These are phyloP conservation scores for Eulemur albifrons DNA, from an alignment of 2,797 vertebrate genomes.

Conservation along the genomic window DNA sequence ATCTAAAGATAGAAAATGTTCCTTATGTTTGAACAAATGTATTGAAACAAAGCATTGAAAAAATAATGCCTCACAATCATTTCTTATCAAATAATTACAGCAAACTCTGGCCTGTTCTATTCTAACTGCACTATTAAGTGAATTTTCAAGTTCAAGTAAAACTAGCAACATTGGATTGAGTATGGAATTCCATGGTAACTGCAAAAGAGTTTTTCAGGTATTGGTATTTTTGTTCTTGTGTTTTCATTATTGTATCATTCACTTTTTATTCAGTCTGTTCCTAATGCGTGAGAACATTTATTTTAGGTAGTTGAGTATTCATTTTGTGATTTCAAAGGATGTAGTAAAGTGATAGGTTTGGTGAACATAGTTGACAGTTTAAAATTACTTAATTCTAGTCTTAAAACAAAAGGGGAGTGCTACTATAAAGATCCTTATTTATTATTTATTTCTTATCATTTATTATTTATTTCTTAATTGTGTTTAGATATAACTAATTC, in stretches of 20 bases:
- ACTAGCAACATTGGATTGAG: conserved; percentile 99
- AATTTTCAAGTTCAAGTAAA: conserved; percentile 99
- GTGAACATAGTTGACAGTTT: neutral
- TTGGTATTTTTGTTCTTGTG: conserved; percentile 12
- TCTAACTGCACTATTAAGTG: conserved; percentile 95
- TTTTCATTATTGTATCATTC: neutral
- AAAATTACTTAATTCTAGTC: conserved; percentile 19
- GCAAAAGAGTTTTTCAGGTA: conserved; percentile 98
- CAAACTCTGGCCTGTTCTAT: conserved; percentile 99
- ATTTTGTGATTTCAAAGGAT: conserved; percentile 30
- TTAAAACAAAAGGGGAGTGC: conserved; percentile 1
- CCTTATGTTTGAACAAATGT: conserved; percentile 40
- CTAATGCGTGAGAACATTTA: neutral
- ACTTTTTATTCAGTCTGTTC: conserved; percentile 13
- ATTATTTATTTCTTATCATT: conserved; percentile 73
- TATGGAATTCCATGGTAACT: conserved; percentile 99
- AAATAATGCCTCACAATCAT: conserved; percentile 57
- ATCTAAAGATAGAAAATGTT: conserved; percentile 23
- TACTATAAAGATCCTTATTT: neutral
- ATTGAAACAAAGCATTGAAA: conserved; percentile 50
- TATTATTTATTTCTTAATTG: conserved; percentile 75
- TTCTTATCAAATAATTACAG: conserved; percentile 84
- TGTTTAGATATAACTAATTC: conserved; percentile 79
- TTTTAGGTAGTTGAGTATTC: conserved; percentile 33
- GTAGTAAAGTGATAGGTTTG: neutral